phyloP scores from a whole-genome alignment of 2,888 invertebrate genomes.

The Isoperla grammatica region DNA sequence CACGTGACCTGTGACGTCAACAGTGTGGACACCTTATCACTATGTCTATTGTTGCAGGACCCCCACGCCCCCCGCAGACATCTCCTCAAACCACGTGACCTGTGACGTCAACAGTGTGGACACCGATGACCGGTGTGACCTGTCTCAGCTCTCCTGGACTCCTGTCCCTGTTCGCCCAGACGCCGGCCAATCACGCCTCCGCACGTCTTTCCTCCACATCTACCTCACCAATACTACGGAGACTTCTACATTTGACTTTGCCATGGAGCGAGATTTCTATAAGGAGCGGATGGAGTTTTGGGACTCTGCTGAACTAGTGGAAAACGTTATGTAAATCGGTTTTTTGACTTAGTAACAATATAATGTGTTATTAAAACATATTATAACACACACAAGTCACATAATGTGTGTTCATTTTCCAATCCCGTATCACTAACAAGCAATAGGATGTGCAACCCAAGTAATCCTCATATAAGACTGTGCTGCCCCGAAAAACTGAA shows the following conservation, averaged over 20 bases:
- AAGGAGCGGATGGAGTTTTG: slow-evolving; percentile 7
- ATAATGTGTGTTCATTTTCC: too few relatives aligned
- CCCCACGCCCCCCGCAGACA: neutral
- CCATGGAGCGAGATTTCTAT: slow-evolving; percentile 1
- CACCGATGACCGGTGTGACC: neutral
- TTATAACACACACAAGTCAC: too few relatives aligned
- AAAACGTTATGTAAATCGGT: too few relatives aligned
- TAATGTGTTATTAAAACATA: too few relatives aligned
- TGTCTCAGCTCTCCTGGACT: neutral
- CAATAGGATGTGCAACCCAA: too few relatives aligned
- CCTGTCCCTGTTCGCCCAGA: neutral
- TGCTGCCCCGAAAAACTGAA: too few relatives aligned
- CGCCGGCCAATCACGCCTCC: neutral
- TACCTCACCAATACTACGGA: neutral
- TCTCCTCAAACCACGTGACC: neutral
- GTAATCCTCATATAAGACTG: too few relatives aligned
- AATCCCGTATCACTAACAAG: too few relatives aligned
- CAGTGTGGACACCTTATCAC: too few relatives aligned
- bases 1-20: neutral
- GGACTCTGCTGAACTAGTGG: neutral
- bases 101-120: neutral
- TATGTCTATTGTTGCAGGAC: neutral
- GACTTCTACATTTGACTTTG: neutral
- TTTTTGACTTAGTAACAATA: too few relatives aligned
- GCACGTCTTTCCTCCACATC: neutral